Conservation (phyloP, 2,888 invertebrate species). For the Trichacis sp. region DNA sequence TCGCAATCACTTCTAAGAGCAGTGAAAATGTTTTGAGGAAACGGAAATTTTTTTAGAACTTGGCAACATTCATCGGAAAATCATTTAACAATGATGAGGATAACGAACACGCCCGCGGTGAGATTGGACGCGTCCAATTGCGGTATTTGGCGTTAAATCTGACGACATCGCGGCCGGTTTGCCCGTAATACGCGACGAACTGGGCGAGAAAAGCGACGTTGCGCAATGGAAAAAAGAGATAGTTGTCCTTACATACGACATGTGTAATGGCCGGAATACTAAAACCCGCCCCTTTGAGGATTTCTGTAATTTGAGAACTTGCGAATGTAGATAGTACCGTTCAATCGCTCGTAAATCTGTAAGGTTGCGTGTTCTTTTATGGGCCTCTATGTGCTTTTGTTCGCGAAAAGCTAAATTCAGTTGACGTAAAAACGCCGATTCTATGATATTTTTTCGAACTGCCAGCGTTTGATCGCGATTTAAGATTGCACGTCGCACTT, state of each 20-base stretch:
- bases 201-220: constrained; percentile 53
- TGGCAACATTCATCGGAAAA: no score
- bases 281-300: constrained; percentile 40
- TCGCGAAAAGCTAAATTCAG: neutral
- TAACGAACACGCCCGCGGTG: no score
- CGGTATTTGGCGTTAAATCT: constrained; percentile 3
- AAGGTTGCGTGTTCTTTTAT: neutral
- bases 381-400: neutral
- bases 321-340: neutral
- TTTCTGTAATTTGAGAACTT: constrained; percentile 25
- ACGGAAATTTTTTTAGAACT: no score
- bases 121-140: no score
- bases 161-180: constrained; percentile 34
- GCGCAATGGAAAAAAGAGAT: constrained; percentile 62
- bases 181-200: constrained; percentile 27
- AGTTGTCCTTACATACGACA: constrained; percentile 53
- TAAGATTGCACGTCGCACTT: no score
- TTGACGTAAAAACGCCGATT: no score
- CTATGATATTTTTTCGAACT: no score
- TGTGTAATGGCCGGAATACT: constrained; percentile 39
- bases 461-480: no score
- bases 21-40: no score
- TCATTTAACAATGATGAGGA: no score
- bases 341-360: neutral
- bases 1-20: no score